Base-by-base conservation (phyloP, 2,113 vertebrate genomes). In the Gila orcuttii region DNA sequence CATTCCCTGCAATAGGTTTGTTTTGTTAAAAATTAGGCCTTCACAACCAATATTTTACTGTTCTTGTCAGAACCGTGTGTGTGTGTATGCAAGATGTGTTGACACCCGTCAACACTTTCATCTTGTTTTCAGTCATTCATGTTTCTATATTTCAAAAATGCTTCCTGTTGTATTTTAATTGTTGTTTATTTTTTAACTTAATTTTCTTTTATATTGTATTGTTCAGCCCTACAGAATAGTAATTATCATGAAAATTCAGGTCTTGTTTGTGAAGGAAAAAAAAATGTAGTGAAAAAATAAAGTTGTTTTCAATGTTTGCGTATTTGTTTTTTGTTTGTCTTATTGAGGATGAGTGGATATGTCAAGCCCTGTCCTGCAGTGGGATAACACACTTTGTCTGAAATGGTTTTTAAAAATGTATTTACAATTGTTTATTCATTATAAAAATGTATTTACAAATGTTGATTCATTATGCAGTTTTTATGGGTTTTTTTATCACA, bases 1-100 rank as follows among this genome's bases (percentile, higher is more conserved):
- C 13, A 55, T 73, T 78, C 36, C 79, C 60, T 21, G 4, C 68
- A 82, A 82, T 55, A 71, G 50, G 5, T 71, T 36, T 23, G 33
- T 82, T 86, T 39, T 86, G 25, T 74, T 33, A 3, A 55, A 82
- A 66, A 21, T 21, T 36, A 78, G 13, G 28, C 57, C 60, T 42
- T 52, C 31, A 17, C 45, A 55, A 59, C 47, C 12, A 62, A 57
- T 12, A 15, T 45, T 13, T 78, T 21, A 3, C 75, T 78, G 83
- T 79, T 83, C 86, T 85, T 87, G 42, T 88, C 68, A 83, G 83
- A 83, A 74, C 83, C n/a, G 25, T 60, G 80, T 74, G 12, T 79
- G 23, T 74, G 36, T 86, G 39, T 84, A 36, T 47, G 50, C 5
- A 47, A 47, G 66, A 85, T 28, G 42, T 82, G 79, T 82, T 2